Evolutionary conservation across 2,888 invertebrate species (phyloP).

Genomic region (Melieria picta): DNA sequence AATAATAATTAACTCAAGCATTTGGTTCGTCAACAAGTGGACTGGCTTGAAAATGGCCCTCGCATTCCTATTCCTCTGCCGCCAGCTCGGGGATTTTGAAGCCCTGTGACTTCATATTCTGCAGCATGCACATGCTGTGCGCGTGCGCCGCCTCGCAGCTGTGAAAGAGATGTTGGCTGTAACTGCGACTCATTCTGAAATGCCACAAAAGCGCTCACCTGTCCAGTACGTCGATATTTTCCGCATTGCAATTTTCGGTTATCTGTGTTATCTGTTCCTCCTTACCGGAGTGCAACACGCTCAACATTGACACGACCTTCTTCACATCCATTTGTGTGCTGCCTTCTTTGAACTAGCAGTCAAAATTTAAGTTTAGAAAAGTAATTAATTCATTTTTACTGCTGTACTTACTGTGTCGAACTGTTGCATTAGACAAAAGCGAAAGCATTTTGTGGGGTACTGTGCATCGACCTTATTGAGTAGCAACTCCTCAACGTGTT

Average conservation of each 20-base stretch:
- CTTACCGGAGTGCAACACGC: slow-evolving; percentile 49
- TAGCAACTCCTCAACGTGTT: slow-evolving; percentile 45
- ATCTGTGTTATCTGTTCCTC: slow-evolving; percentile 38
- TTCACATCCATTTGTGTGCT: slow-evolving; percentile 39
- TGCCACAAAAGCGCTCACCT: slow-evolving; percentile 46
- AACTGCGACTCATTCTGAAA: slow-evolving; percentile 1
- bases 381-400: neutral
- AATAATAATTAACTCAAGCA: no score
- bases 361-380: slow-evolving; percentile 15
- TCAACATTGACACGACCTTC: slow-evolving; percentile 48
- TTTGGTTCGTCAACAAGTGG: slow-evolving; percentile 24
- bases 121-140: slow-evolving; percentile 53
- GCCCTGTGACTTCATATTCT: slow-evolving; percentile 44
- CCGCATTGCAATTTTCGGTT: slow-evolving; percentile 43
- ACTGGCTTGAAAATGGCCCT: neutral
- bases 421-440: slow-evolving; percentile 54
- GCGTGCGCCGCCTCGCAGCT: slow-evolving; percentile 55
- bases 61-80: no score
- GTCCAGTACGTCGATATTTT: slow-evolving; percentile 42
- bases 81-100: slow-evolving; percentile 47
- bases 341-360: slow-evolving; percentile 42
- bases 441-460: slow-evolving; percentile 55
- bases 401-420: slow-evolving; percentile 50
- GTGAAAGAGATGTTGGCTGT: neutral
- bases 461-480: slow-evolving; percentile 46